These are phyloP conservation scores for Bucco capensis DNA, from an alignment of 2,113 vertebrate genomes.

Conservation along the genomic window DNA sequence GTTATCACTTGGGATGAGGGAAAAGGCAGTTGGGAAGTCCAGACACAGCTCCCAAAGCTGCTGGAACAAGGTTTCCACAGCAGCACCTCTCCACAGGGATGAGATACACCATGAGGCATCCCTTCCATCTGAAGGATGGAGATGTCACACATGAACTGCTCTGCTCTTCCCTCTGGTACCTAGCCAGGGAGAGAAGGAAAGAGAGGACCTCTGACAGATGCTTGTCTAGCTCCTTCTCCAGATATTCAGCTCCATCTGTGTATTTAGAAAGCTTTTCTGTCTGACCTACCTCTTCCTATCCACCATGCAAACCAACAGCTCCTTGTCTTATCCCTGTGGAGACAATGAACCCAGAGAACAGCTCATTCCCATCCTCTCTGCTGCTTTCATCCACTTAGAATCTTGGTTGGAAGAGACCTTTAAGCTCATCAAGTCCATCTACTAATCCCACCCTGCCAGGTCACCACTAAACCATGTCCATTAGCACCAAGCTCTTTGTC, in stretches of 20 bases:
- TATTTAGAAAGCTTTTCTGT: background rate
- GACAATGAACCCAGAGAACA: rapidly evolving
- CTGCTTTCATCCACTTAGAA: background rate
- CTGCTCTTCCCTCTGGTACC: rapidly evolving
- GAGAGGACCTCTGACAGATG: background rate
- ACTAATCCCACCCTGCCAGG: no score
- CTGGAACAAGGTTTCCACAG: background rate
- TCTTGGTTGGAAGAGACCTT: no score
- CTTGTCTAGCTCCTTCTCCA: background rate
- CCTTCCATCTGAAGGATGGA: background rate
- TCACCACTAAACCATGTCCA: no score
- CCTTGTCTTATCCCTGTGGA: rapidly evolving
- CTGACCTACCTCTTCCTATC: background rate
- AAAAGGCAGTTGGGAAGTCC: background rate
- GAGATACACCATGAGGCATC: rapidly evolving
- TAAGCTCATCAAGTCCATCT: no score
- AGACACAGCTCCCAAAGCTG: background rate
- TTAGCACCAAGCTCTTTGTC: background rate
- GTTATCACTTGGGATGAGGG: background rate
- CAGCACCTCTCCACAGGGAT: background rate
- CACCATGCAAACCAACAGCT: background rate
- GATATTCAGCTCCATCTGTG: background rate
- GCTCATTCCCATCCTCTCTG: background rate
- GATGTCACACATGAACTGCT: background rate
- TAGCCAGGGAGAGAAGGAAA: background rate